Percentiles rank a stretch among this genome's conserved stretches.
phyloP scores from a whole-genome alignment of 2,888 invertebrate genomes.

The Margaritifera margaritifera region DNA sequence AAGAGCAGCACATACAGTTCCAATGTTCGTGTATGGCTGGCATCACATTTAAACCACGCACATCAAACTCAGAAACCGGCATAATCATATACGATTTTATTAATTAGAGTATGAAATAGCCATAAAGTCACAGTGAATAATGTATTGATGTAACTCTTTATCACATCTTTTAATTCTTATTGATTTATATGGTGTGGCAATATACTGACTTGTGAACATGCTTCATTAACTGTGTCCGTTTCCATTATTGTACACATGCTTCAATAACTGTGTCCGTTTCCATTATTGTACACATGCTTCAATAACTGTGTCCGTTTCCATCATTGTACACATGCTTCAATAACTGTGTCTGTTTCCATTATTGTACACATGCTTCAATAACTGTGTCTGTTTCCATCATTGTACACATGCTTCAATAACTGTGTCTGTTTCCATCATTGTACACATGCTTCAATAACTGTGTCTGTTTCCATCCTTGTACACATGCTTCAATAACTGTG shows the following conservation, averaged over 20 bases:
- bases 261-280: not conserved
- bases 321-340: conserved; percentile 7
- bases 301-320: not conserved
- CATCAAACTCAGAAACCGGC: no score
- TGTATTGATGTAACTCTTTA: no score
- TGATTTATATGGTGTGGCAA: no score
- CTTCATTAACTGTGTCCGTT: not conserved
- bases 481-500: not conserved
- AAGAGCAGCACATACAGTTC: no score
- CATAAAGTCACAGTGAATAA: no score
- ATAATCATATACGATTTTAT: no score
- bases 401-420: conserved; percentile 2
- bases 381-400: conserved; percentile 2
- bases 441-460: not conserved
- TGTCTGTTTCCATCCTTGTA: not conserved
- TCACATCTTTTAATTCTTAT: no score
- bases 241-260: conserved; percentile 8
- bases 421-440: conserved; percentile 7
- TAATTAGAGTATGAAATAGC: no score
- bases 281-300: conserved; percentile 8
- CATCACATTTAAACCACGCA: no score
- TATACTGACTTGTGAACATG: not conserved
- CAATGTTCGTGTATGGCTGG: no score
- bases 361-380: conserved; percentile 7
- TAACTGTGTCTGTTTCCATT: not conserved